phyloP scores from a whole-genome alignment of 2,113 vertebrate genomes.

The Thermophis baileyi region DNA sequence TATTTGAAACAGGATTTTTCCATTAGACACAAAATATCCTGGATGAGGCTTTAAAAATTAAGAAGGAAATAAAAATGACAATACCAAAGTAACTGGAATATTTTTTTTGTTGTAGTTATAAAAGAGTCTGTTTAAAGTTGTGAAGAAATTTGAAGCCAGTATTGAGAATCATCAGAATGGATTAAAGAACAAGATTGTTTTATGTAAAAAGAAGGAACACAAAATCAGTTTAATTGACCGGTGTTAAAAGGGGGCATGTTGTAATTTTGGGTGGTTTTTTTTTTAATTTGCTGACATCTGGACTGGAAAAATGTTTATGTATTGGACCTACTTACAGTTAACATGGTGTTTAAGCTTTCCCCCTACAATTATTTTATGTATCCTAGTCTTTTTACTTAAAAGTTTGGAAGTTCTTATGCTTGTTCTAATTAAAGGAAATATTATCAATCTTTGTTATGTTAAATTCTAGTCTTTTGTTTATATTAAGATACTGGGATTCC shows the following conservation, averaged over 20 bases:
- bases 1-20: background rate
- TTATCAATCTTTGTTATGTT: background rate
- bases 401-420: background rate
- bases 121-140: background rate
- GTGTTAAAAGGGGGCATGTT: background rate
- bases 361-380: background rate
- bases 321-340: background rate
- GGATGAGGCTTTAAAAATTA: background rate
- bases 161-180: background rate
- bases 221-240: background rate
- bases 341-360: background rate
- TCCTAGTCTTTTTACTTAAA: background rate
- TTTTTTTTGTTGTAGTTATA: background rate
- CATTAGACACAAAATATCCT: background rate
- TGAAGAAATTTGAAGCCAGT: background rate
- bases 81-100: background rate
- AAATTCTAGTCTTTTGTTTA: background rate
- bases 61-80: background rate
- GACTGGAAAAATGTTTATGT: background rate
- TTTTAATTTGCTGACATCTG: background rate
- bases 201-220: background rate
- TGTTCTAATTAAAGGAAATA: background rate
- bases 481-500: background rate
- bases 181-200: background rate
- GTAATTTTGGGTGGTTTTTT: background rate